A percentile compares a stretch with the other conserved stretches of the same genome.
phyloP scores from a whole-genome alignment of 2,888 invertebrate species.

The Caradrina kadenii region DNA sequence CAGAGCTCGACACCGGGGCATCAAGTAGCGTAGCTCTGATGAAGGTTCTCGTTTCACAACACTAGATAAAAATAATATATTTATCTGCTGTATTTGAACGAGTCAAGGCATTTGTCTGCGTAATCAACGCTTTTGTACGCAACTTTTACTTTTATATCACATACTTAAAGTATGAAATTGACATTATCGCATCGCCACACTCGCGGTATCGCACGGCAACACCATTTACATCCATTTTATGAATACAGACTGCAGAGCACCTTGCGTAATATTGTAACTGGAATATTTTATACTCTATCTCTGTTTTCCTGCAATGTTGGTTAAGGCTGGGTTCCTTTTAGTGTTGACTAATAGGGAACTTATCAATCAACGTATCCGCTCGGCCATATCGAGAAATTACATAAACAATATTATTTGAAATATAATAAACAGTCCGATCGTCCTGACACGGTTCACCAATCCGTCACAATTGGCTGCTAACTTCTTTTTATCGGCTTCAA shows the following conservation, averaged over 20 bases:
- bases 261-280: constrained; percentile 16
- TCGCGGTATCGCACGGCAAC: constrained; percentile 25
- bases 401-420: constrained; percentile 55
- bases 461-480: constrained; percentile 74
- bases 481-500: constrained; percentile 77
- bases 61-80: constrained; percentile 56
- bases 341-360: constrained; percentile 43
- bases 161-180: constrained; percentile 36
- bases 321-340: constrained; percentile 12
- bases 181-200: constrained; percentile 33
- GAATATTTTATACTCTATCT: constrained; percentile 18
- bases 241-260: constrained; percentile 6
- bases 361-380: constrained; percentile 44
- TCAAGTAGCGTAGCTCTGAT: constrained; percentile 68
- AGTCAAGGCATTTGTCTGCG: constrained; percentile 23
- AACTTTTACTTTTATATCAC: constrained; percentile 38
- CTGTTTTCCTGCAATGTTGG: constrained; percentile 26
- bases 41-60: constrained; percentile 58
- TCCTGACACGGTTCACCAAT: constrained; percentile 75
- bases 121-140: constrained; percentile 31
- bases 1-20: constrained; percentile 66
- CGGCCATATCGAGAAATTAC: constrained; percentile 46
- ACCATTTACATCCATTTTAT: constrained; percentile 32
- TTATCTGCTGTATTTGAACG: constrained; percentile 45
- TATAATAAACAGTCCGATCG: constrained; percentile 63